Percentiles rank a stretch among this genome's conserved stretches.
phyloP scores from a whole-genome alignment of 2,797 vertebrate genomes.

The Epinephelus malabaricus region DNA sequence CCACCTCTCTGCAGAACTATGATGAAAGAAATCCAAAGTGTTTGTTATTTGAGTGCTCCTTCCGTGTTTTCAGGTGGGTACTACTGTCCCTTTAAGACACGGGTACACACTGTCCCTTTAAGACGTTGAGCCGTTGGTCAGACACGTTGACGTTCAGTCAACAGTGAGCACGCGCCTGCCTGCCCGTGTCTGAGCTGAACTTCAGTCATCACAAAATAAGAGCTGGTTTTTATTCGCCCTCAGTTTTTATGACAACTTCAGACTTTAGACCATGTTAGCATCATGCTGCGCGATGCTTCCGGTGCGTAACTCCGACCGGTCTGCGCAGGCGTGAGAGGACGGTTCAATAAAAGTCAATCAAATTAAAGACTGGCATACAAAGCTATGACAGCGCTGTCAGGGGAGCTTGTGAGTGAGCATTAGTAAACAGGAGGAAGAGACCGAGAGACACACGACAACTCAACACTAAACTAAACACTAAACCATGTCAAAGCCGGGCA shows the following conservation, averaged over 20 bases:
- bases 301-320: background rate
- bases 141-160: background rate
- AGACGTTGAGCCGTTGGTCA: constrained; percentile 59
- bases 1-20: too few species aligned
- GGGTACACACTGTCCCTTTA: constrained; percentile 63
- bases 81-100: constrained; percentile 54
- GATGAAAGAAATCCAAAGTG: background rate
- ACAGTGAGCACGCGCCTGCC: constrained; percentile 6
- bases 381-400: constrained; percentile 1
- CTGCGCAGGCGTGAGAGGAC: constrained; percentile 57
- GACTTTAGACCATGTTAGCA: constrained; percentile 21
- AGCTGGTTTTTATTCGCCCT: background rate
- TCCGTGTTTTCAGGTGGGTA: background rate
- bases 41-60: too few species aligned
- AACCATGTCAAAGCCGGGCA: constrained; percentile 65
- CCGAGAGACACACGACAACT: background rate
- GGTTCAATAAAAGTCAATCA: background rate
- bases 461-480: too few species aligned
- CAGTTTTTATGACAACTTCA: constrained; percentile 37
- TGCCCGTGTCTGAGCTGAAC: background rate
- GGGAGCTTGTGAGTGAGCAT: background rate
- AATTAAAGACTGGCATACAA: background rate
- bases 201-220: constrained; percentile 12
- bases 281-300: background rate
- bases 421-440: background rate